Evolutionary conservation across 2,113 vertebrate genomes (phyloP).

Genomic region (Eubucco bourcierii): DNA sequence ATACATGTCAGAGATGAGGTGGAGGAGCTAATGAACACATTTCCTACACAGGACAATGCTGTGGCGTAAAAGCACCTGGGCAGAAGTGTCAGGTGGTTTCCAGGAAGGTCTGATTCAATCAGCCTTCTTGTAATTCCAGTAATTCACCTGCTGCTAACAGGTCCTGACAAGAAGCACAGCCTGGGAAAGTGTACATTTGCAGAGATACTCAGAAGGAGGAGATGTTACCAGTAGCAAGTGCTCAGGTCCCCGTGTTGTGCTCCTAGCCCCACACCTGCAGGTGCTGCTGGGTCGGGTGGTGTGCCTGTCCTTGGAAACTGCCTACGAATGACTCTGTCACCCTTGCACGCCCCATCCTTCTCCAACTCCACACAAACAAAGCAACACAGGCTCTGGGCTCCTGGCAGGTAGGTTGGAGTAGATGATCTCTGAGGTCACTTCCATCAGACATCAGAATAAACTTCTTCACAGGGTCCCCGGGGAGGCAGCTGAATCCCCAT

Average conservation of each 20-base stretch:
- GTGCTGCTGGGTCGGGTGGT: too few relatives aligned
- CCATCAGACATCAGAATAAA: too few relatives aligned
- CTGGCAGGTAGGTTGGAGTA: too few relatives aligned
- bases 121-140: not conserved
- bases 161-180: not conserved
- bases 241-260: accelerated
- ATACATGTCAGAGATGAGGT: not conserved
- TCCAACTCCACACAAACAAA: accelerated
- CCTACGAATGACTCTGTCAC: accelerated
- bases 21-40: not conserved
- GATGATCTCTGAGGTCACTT: too few relatives aligned
- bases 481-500: too few relatives aligned
- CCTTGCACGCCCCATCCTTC: not conserved
- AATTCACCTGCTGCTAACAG: not conserved
- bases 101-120: not conserved
- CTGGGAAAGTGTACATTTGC: not conserved
- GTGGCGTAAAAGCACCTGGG: not conserved
- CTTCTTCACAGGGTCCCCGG: too few relatives aligned
- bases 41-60: not conserved
- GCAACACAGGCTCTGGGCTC: not conserved
- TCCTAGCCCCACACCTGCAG: not conserved
- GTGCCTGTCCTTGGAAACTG: not conserved
- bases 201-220: not conserved
- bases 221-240: accelerated
- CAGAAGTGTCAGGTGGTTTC: not conserved